phyloP scores from a whole-genome alignment of 2,797 vertebrate species.

The Cirrhinus mrigala region DNA sequence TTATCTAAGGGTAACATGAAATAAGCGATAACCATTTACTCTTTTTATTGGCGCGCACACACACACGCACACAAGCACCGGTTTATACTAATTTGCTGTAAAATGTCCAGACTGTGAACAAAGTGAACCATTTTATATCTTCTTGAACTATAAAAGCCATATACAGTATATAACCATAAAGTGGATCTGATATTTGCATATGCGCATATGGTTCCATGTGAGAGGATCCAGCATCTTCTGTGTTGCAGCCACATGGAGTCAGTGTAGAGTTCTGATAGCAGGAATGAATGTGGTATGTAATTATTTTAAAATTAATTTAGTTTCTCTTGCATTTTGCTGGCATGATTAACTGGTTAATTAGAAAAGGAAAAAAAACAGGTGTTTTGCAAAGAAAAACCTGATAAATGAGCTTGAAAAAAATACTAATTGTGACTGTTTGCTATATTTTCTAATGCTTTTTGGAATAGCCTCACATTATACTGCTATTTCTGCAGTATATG shows the following conservation, averaged over 20 bases:
- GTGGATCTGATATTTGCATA: constrained; percentile 11
- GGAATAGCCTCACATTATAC: background rate
- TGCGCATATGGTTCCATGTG: background rate
- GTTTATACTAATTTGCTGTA: constrained; percentile 13
- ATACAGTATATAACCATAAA: background rate
- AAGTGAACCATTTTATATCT: background rate
- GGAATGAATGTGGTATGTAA: background rate
- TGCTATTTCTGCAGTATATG: background rate
- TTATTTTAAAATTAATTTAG: constrained; percentile 35
- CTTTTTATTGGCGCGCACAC: constrained; percentile 1
- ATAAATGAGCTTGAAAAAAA: background rate
- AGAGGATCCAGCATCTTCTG: constrained; percentile 10
- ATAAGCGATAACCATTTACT: constrained; percentile 46
- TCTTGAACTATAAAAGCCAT: background rate
- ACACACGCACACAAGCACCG: background rate
- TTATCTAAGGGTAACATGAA: constrained; percentile 55
- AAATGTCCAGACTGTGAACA: constrained; percentile 4
- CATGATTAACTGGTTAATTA: constrained; percentile 29
- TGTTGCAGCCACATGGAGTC: constrained; percentile 59
- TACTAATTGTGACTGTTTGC: background rate
- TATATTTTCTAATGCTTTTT: background rate
- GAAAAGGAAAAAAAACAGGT: constrained; percentile 24
- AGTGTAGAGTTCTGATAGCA: constrained; percentile 54
- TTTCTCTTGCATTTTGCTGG: constrained; percentile 30
- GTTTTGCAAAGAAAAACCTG: constrained; percentile 14